Conservation (phyloP, 2,113 vertebrate species). For the Lamprologus callipterus region DNA sequence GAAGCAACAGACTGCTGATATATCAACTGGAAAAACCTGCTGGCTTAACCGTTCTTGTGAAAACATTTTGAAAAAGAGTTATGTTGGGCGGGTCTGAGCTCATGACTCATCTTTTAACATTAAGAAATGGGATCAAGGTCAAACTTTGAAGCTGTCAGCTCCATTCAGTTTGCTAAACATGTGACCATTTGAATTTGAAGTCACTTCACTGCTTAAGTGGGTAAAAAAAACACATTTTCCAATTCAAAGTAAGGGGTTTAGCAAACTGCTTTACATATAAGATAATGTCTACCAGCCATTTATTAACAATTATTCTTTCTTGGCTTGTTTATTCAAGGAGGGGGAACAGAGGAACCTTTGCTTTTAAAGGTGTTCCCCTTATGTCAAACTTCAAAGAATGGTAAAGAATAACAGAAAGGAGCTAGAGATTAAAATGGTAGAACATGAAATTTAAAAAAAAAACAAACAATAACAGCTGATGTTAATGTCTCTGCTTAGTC, state of each 20-base stretch:
- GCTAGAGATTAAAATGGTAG: background rate
- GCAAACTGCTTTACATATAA: background rate
- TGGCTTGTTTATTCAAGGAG: conserved; percentile 20
- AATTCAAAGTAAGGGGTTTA: background rate
- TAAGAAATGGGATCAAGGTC: background rate
- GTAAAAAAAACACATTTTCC: background rate
- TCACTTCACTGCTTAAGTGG: background rate
- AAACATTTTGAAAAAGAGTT: conserved; percentile 10
- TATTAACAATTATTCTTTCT: background rate
- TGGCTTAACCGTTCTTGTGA: background rate
- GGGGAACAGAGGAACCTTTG: background rate
- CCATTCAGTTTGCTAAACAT: background rate
- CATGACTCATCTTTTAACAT: conserved; percentile 20
- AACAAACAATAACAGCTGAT: background rate
- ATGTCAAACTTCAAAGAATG: background rate
- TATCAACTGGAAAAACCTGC: conserved; percentile 64
- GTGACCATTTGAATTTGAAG: background rate
- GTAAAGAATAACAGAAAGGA: background rate
- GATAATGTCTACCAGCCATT: background rate
- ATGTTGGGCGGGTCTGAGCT: background rate
- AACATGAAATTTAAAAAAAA: background rate
- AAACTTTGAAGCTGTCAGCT: background rate
- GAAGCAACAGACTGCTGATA: background rate
- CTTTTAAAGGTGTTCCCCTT: background rate
- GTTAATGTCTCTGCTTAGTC: conserved; percentile 11